These are phyloP conservation scores for Catharus fuscescens DNA, from an alignment of 2,113 vertebrate genomes.

Conservation along the genomic window DNA sequence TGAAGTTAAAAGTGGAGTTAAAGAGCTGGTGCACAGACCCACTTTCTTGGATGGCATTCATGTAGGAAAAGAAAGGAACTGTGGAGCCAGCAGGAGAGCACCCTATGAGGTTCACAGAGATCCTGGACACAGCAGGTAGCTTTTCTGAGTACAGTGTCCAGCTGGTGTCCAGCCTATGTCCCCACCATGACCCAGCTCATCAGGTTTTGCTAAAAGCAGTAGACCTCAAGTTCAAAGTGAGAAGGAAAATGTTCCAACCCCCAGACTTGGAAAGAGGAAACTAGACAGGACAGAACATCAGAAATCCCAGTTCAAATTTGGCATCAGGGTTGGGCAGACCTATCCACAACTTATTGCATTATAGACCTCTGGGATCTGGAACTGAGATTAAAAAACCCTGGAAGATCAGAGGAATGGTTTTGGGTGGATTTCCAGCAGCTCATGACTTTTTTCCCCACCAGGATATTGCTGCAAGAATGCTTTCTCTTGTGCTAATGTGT, in stretches of 20 bases:
- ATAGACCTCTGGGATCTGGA: background rate
- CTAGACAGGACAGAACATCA: background rate
- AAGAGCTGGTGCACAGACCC: background rate
- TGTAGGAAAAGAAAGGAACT: background rate
- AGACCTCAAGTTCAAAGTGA: background rate
- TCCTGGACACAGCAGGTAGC: background rate
- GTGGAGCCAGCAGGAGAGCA: background rate
- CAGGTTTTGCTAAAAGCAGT: background rate
- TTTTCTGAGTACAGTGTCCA: accelerated
- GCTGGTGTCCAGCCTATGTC: background rate
- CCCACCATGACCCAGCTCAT: background rate
- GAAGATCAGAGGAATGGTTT: background rate
- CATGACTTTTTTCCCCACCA: background rate
- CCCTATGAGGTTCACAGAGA: background rate
- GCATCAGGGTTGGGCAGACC: background rate
- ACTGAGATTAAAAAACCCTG: background rate
- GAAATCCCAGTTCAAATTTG: background rate
- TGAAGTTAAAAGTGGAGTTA: background rate
- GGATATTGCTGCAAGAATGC: background rate
- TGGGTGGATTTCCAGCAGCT: conserved; percentile 22
- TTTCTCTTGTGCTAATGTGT: conserved; percentile 47
- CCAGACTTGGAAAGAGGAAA: background rate
- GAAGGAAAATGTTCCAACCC: background rate
- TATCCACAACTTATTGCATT: background rate
- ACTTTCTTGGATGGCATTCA: background rate